Evolutionary conservation across 1,140 invertebrate genomes (phyloP).

Genomic region (Meloidogyne exigua): DNA sequence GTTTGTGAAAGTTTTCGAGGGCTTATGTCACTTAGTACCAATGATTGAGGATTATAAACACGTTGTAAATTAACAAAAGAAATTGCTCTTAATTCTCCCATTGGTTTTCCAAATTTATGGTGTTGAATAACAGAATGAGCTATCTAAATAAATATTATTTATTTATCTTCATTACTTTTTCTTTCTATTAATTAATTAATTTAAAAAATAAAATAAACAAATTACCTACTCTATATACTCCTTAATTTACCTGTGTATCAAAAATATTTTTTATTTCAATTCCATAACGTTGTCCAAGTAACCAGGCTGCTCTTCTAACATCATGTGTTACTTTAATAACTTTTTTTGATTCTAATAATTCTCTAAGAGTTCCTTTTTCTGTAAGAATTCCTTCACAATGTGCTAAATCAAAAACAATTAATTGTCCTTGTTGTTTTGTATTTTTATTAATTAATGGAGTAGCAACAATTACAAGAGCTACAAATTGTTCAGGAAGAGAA

Average conservation of each 20-base stretch:
- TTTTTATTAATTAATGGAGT: conserved; percentile 57
- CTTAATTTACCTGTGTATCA: conserved; percentile 79
- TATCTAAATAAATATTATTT: conserved; percentile 67
- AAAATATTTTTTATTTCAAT: conserved; percentile 84
- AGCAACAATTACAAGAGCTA: conserved; percentile 52
- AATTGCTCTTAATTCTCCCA: conserved; percentile 65
- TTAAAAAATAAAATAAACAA: conserved; percentile 7
- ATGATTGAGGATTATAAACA: conserved; percentile 63
- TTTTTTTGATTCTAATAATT: conserved; percentile 76
- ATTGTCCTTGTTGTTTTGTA: conserved; percentile 32
- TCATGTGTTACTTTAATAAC: conserved; percentile 88
- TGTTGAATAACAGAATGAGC: conserved; percentile 86
- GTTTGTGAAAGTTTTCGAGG: conserved; percentile 59
- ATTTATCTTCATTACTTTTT: too few relatives aligned
- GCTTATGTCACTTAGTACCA: conserved; percentile 61
- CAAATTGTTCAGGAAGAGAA: background rate
- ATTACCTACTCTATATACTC: background rate
- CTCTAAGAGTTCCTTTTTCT: conserved; percentile 75
- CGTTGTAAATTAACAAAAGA: conserved; percentile 60
- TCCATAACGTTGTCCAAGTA: conserved; percentile 82
- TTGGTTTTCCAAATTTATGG: conserved; percentile 83
- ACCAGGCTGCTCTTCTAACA: conserved; percentile 84
- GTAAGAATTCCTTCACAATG: conserved; percentile 77
- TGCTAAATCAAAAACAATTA: conserved; percentile 80
- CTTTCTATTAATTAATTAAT: too few relatives aligned